These are phyloP conservation scores for Aptenodytes patagonicus DNA, from an alignment of 2,113 vertebrate species.

Conservation along the genomic window DNA sequence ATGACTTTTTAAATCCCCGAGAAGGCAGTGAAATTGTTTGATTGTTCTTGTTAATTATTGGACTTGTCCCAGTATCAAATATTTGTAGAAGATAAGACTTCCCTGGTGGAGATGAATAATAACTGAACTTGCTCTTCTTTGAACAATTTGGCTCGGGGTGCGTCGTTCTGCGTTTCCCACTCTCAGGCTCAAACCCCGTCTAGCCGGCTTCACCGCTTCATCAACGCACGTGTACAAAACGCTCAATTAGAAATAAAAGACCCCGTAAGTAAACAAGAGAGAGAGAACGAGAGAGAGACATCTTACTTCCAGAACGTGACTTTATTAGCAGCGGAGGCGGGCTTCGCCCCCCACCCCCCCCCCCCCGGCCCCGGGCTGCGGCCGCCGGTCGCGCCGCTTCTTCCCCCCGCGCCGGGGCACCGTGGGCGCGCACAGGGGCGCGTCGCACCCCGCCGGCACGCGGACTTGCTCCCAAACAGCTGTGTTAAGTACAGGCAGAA, in stretches of 20 bases:
- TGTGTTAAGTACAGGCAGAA: neutral
- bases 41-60: constrained; percentile 75
- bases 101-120: constrained; percentile 70
- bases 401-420: neutral
- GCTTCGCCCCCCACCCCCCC: too few species aligned
- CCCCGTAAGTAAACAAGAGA: neutral
- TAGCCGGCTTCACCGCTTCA: constrained; percentile 21
- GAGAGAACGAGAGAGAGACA: neutral
- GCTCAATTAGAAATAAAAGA: constrained; percentile 58
- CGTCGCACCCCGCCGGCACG: neutral
- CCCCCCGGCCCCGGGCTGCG: too few species aligned
- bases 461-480: neutral
- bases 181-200: constrained; percentile 4
- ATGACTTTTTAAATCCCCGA: constrained; percentile 61
- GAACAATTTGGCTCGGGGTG: constrained; percentile 46
- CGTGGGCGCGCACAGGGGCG: neutral
- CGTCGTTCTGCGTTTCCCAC: constrained; percentile 46
- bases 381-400: neutral
- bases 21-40: constrained; percentile 69
- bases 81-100: constrained; percentile 74
- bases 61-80: constrained; percentile 70
- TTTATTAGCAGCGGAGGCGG: neutral
- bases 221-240: constrained; percentile 32
- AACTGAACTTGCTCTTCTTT: constrained; percentile 56
- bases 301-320: neutral